Evolutionary conservation across 1,140 invertebrate genomes (phyloP).

Genomic region (Bacillus rossius): DNA sequence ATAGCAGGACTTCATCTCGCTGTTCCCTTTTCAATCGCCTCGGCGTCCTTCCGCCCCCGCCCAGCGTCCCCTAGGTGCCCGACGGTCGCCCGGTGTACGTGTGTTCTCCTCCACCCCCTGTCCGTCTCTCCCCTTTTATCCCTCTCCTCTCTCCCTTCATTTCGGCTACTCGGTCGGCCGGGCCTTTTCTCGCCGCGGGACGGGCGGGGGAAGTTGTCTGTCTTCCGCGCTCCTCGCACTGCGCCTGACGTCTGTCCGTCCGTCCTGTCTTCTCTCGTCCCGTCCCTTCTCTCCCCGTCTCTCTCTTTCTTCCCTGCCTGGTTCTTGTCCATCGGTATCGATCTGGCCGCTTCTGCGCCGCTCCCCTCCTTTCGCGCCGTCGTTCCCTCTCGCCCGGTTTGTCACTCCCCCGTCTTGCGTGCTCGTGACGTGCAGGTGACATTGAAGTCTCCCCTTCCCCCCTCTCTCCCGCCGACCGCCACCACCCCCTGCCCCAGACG

Average conservation of each 20-base stretch:
- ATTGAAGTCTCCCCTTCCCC: background rate
- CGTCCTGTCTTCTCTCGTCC: too few species aligned
- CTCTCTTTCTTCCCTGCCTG: background rate
- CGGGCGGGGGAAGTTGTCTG: background rate
- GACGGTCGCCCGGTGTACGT: too few species aligned
- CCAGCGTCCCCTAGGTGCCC: too few species aligned
- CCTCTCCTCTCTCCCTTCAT: background rate
- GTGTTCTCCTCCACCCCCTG: background rate
- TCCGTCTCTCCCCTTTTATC: background rate
- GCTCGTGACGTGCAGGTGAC: constrained; percentile 13
- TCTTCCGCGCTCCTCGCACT: background rate
- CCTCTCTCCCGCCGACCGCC: background rate
- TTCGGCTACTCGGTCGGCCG: background rate
- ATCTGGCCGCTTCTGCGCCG: too few species aligned
- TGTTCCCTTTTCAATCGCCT: too few species aligned
- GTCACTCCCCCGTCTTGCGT: constrained; percentile 1
- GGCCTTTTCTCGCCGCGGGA: background rate
- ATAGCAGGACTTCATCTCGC: too few species aligned
- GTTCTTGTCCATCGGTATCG: too few species aligned
- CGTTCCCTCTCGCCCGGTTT: too few species aligned
- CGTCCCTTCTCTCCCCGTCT: background rate
- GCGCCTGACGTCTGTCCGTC: background rate
- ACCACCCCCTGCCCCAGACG: background rate
- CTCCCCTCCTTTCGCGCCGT: too few species aligned
- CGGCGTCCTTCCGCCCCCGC: too few species aligned